phyloP scores from a whole-genome alignment of 2,797 vertebrate genomes.

The Erpetoichthys calabaricus region DNA sequence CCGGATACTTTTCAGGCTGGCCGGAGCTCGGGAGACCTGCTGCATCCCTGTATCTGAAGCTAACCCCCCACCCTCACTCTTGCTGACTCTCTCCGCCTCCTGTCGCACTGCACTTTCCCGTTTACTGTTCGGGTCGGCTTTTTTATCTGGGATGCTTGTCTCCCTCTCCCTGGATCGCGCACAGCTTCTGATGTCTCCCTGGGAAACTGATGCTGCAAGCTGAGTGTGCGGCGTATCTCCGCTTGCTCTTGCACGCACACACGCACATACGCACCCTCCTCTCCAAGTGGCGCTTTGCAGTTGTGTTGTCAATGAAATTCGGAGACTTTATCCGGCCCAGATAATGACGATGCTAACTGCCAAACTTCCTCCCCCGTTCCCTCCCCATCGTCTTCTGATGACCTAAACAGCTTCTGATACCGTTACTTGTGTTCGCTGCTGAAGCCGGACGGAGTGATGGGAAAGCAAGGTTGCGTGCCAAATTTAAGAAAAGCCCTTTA shows the following conservation, averaged over 20 bases:
- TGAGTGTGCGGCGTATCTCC: constrained; percentile 44
- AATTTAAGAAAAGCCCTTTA: no score
- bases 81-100: neutral
- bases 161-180: constrained; percentile 3
- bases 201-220: constrained; percentile 46
- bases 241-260: constrained; percentile 45
- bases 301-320: neutral
- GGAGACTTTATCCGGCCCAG: neutral
- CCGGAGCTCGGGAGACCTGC: constrained; percentile 10
- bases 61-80: constrained; percentile 23
- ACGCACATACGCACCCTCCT: neutral
- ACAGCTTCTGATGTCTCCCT: constrained; percentile 43
- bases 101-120: neutral
- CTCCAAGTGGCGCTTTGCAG: no score
- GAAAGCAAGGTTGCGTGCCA: no score
- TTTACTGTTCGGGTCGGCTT: no score
- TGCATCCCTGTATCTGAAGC: constrained; percentile 37
- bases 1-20: no score
- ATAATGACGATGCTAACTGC: no score
- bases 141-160: constrained; percentile 3
- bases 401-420: no score
- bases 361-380: no score
- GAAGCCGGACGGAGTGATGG: no score
- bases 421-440: no score
- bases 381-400: no score